Percentiles rank a stretch among this genome's conserved stretches.
Conservation (phyloP, 1,140 invertebrate genomes). For the Diprion similis region DNA sequence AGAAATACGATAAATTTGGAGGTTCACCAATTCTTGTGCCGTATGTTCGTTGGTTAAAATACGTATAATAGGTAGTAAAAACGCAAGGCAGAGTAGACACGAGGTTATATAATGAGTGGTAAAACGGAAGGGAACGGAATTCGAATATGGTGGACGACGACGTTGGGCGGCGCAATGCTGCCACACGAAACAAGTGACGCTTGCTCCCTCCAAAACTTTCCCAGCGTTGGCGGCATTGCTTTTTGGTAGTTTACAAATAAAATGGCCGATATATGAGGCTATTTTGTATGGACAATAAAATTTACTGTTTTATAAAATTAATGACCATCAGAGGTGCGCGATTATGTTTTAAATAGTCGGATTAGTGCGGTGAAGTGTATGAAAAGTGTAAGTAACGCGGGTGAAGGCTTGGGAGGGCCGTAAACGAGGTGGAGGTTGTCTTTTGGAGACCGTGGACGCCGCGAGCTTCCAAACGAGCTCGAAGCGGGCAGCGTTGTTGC, state of each 20-base stretch:
- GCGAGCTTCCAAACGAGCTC: constrained; percentile 35
- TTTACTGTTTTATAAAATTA: constrained; percentile 55
- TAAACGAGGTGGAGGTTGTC: constrained; percentile 48
- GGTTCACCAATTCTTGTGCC: no score
- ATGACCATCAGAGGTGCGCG: constrained; percentile 46
- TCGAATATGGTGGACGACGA: constrained; percentile 44
- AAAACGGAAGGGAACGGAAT: constrained; percentile 18
- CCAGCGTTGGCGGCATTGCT: constrained; percentile 55
- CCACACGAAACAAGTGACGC: constrained; percentile 25
- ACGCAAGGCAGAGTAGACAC: not conserved
- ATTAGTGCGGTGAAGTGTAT: constrained; percentile 21
- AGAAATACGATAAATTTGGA: no score
- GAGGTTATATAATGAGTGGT: constrained; percentile 8
- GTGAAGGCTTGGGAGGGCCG: constrained; percentile 42
- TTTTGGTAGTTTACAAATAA: constrained; percentile 64
- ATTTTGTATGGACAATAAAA: constrained; percentile 59
- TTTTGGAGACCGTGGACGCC: constrained; percentile 48
- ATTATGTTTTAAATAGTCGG: constrained; percentile 32
- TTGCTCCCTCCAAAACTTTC: constrained; percentile 55
- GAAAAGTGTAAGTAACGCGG: constrained; percentile 31
- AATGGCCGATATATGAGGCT: constrained; percentile 61
- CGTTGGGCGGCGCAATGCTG: constrained; percentile 41
- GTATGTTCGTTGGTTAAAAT: no score
- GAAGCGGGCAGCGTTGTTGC: constrained; percentile 9
- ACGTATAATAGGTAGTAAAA: no score